Percentiles rank a stretch among this genome's conserved stretches.
Evolutionary conservation across 2,113 vertebrate species (phyloP).

Genomic region (Anguilla japonica): DNA sequence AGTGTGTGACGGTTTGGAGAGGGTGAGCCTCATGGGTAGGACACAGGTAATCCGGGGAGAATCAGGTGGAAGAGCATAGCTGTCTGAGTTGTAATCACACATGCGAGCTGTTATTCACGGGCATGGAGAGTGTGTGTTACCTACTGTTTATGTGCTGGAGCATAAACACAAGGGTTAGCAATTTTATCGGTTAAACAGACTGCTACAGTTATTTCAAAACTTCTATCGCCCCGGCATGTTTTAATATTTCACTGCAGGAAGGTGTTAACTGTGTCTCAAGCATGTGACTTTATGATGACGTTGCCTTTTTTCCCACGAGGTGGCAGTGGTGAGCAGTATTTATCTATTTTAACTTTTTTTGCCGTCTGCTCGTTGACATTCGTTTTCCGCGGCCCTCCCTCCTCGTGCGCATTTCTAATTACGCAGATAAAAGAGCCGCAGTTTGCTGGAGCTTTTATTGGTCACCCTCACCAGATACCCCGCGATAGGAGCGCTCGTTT

Average conservation of each 20-base stretch:
- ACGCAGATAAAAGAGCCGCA: not conserved
- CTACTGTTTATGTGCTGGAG: too few relatives aligned
- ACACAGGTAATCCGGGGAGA: too few relatives aligned
- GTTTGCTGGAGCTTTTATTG: constrained; percentile 1
- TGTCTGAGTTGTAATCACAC: too few relatives aligned
- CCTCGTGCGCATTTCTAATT: constrained; percentile 5
- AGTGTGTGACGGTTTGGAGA: too few relatives aligned
- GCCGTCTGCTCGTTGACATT: not conserved
- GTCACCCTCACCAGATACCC: not conserved
- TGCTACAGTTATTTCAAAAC: not conserved
- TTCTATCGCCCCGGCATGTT: not conserved
- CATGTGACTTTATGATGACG: constrained; percentile 1
- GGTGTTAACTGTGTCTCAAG: not conserved
- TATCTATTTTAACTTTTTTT: not conserved
- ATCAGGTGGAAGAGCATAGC: too few relatives aligned
- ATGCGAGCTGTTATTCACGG: too few relatives aligned
- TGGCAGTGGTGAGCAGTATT: not conserved
- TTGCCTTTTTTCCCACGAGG: not conserved
- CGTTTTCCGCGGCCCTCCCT: not conserved
- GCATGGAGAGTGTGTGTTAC: too few relatives aligned
- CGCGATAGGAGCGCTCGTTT: not conserved
- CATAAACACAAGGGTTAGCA: too few relatives aligned
- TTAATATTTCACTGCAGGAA: not conserved
- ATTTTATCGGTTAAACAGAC: not conserved
- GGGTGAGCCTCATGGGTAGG: too few relatives aligned